Evolutionary conservation across 1,140 invertebrate genomes (phyloP).

Genomic region (Temnothorax nylanderi): DNA sequence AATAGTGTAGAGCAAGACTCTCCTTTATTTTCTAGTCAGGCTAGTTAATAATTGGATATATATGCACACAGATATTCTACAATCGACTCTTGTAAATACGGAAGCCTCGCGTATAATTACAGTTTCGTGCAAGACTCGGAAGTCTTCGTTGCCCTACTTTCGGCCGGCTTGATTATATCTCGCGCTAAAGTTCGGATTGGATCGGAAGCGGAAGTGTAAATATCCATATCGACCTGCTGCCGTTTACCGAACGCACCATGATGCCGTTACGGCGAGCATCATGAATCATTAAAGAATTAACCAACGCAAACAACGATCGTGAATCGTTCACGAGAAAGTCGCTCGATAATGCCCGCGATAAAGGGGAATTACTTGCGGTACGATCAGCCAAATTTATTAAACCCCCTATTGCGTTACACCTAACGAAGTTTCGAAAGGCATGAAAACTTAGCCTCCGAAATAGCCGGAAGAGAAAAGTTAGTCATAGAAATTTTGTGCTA

Average conservation of each 20-base stretch:
- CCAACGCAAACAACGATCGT: slow-evolving; percentile 38
- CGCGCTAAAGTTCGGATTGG: slow-evolving; percentile 7
- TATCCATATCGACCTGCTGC: not conserved
- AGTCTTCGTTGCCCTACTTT: not conserved
- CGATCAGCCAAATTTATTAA: slow-evolving; percentile 47
- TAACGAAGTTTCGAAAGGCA: not conserved
- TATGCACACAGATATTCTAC: not conserved
- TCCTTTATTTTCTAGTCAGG: not conserved
- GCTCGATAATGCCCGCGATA: slow-evolving; percentile 57
- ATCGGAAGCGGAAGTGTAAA: not conserved
- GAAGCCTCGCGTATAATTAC: slow-evolving; percentile 3
- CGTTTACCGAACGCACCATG: not conserved
- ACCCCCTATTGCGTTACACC: slow-evolving; percentile 10
- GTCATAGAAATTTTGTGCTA: not conserved
- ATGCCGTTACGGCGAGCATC: slow-evolving; percentile 7
- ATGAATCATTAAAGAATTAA: slow-evolving; percentile 59
- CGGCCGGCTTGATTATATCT: not conserved
- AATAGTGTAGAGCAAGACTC: not conserved
- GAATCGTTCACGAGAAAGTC: slow-evolving; percentile 13
- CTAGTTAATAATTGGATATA: not conserved
- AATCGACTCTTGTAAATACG: not conserved
- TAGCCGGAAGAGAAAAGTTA: not conserved
- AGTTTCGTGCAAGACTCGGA: not conserved
- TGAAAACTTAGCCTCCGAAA: slow-evolving; percentile 1
- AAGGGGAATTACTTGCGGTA: slow-evolving; percentile 61